phyloP scores from a whole-genome alignment of 2,888 invertebrate species.

The Chrysina gloriosa region DNA sequence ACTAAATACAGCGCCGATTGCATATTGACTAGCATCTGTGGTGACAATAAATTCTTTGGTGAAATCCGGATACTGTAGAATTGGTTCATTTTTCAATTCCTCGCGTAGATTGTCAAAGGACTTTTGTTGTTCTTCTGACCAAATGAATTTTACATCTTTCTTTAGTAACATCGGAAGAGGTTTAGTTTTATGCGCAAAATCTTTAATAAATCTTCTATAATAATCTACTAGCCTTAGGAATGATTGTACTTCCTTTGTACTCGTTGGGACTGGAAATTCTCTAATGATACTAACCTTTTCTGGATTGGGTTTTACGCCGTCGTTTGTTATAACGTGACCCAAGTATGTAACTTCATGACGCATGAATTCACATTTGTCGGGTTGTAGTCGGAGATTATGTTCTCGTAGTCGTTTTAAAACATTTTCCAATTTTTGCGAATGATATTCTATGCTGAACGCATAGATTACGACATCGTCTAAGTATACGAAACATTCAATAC shows the following conservation, averaged over 20 bases:
- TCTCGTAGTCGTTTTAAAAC: background rate
- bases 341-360: background rate
- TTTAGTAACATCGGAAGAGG: background rate
- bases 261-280: background rate
- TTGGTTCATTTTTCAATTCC: slow-evolving; percentile 37
- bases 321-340: background rate
- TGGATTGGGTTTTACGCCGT: background rate
- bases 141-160: background rate
- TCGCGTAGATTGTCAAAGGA: background rate
- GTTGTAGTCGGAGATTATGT: too few species aligned
- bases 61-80: slow-evolving; percentile 46
- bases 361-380: too few species aligned
- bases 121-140: background rate
- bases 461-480: too few species aligned
- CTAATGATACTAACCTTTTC: background rate
- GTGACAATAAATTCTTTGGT: slow-evolving; percentile 43
- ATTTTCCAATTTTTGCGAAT: slow-evolving; percentile 10
- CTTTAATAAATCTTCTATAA: slow-evolving; percentile 31
- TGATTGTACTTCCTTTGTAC: slow-evolving; percentile 9
- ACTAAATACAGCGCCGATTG: slow-evolving; percentile 38
- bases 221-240: slow-evolving; percentile 33
- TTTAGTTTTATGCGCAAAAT: slow-evolving; percentile 34
- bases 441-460: too few species aligned
- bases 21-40: slow-evolving; percentile 43
- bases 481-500: too few species aligned